Evolutionary conservation across 2,888 invertebrate species (phyloP).

Genomic region (Creontiades dilutus): DNA sequence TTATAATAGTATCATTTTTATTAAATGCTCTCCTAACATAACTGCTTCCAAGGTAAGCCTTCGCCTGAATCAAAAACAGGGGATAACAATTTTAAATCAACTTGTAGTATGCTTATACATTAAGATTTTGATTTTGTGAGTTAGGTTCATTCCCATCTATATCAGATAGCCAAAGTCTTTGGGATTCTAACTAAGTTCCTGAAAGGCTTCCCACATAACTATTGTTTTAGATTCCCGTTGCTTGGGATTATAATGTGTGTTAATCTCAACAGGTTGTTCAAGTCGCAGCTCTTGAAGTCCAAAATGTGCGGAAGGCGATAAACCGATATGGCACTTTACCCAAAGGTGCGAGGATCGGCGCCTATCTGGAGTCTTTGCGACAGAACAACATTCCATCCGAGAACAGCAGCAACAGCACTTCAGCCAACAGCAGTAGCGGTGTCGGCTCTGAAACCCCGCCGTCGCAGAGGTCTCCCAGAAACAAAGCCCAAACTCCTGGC

Average conservation of each 20-base stretch:
- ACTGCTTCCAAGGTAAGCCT: no score
- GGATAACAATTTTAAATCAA: no score
- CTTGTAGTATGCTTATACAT: no score
- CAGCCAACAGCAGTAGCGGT: constrained; percentile 75
- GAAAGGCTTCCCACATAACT: no score
- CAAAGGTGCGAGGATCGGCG: constrained; percentile 97
- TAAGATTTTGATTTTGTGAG: no score
- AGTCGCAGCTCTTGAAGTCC: constrained; percentile 95
- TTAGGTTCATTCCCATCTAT: no score
- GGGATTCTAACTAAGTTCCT: no score
- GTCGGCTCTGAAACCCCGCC: constrained; percentile 78
- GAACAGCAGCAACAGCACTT: constrained; percentile 70
- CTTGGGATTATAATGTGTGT: not conserved
- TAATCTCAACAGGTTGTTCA: constrained; percentile 82
- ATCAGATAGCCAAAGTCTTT: no score
- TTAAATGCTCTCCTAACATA: no score
- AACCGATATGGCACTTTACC: constrained; percentile 98
- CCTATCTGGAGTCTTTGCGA: constrained; percentile 95
- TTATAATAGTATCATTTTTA: no score
- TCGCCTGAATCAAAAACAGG: no score
- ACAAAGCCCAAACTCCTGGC: constrained; percentile 79
- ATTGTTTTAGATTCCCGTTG: no score
- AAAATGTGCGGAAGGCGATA: constrained; percentile 95
- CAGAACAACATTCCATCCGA: constrained; percentile 83
- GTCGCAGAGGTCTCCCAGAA: constrained; percentile 72